phyloP scores from a whole-genome alignment of 1,140 invertebrate genomes.

The Pseudoatta argentina region DNA sequence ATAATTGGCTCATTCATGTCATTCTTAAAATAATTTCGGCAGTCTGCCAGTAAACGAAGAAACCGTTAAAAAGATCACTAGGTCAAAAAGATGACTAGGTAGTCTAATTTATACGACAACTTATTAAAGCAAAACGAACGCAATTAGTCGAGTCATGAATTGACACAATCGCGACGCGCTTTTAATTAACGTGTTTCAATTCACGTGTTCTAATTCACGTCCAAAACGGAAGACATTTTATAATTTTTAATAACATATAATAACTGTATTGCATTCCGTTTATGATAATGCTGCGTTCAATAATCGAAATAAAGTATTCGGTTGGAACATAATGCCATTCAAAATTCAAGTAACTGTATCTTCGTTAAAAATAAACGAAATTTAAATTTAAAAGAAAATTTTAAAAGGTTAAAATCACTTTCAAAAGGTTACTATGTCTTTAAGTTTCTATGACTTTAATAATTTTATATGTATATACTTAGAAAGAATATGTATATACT shows the following conservation, averaged over 20 bases:
- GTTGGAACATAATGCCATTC: no score
- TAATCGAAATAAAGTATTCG: no score
- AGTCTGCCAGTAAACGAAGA: constrained; percentile 11
- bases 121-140: constrained; percentile 21
- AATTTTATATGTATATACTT: no score
- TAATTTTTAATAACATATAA: no score
- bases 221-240: not conserved
- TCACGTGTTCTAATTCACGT: not conserved
- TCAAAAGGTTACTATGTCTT: no score
- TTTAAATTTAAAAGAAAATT: no score
- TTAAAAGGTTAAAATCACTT: no score
- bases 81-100: not conserved
- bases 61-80: not conserved
- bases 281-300: not conserved
- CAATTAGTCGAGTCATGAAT: not conserved
- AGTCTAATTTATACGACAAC: not conserved
- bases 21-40: constrained; percentile 57
- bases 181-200: constrained; percentile 9
- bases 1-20: constrained; percentile 31
- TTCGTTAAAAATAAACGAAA: no score
- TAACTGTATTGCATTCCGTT: not conserved
- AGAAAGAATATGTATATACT: no score
- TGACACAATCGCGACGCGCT: constrained; percentile 6
- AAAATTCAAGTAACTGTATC: no score
- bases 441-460: no score